These are phyloP conservation scores for Spea hammondii DNA, from an alignment of 2,797 vertebrate genomes.

Conservation along the genomic window DNA sequence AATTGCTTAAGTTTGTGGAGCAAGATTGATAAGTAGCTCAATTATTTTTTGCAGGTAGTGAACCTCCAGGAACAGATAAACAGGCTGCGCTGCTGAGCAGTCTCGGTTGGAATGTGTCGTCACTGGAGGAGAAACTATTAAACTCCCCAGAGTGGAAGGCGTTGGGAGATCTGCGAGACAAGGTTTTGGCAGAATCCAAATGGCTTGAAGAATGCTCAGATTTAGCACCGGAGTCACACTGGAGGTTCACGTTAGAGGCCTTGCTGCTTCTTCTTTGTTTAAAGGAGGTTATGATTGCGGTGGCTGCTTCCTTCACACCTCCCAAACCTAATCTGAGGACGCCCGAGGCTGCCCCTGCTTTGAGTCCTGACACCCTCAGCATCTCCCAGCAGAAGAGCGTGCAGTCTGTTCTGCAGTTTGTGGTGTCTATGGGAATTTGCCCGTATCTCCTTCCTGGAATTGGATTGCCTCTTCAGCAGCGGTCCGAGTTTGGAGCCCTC, in stretches of 20 bases:
- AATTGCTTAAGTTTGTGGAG: neutral
- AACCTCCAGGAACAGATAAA: conserved; percentile 61
- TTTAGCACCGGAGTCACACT: conserved; percentile 67
- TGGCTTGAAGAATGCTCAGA: conserved; percentile 58
- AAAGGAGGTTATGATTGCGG: conserved; percentile 65
- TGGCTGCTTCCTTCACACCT: conserved; percentile 66
- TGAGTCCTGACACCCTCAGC: conserved; percentile 85
- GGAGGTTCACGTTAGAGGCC: conserved; percentile 77
- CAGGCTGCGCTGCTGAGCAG: conserved; percentile 67
- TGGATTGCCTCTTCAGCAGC: conserved; percentile 71
- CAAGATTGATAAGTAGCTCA: neutral
- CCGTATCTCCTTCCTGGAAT: conserved; percentile 81
- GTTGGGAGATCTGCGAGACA: conserved; percentile 55
- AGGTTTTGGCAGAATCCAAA: conserved; percentile 50
- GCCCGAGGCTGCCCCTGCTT: conserved; percentile 74
- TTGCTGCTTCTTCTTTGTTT: conserved; percentile 78
- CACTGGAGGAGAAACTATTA: conserved; percentile 67
- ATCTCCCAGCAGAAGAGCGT: conserved; percentile 79
- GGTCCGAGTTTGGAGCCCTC: conserved; percentile 75
- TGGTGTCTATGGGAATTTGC: conserved; percentile 81
- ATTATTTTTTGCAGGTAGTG: conserved; percentile 24
- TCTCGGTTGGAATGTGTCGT: conserved; percentile 68
- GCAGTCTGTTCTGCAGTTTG: conserved; percentile 75
- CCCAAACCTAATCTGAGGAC: conserved; percentile 55
- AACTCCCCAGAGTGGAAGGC: conserved; percentile 56